Percentiles rank a stretch among this genome's conserved stretches.
phyloP scores from a whole-genome alignment of 1,140 invertebrate species.

The Panagrolaimus sp. region DNA sequence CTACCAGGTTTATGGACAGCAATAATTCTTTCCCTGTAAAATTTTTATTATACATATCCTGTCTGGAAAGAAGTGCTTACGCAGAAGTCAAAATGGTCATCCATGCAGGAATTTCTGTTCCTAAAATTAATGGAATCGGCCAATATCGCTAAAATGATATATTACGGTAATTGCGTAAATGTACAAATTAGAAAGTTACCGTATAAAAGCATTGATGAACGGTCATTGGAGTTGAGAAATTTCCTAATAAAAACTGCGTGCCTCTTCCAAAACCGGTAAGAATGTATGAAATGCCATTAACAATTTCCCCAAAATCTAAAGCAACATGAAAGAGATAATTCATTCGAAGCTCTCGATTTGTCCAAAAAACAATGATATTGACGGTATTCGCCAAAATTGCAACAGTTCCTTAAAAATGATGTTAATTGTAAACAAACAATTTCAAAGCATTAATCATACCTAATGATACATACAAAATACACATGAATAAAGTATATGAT shows the following conservation, averaged over 20 bases:
- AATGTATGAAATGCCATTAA: constrained; percentile 29
- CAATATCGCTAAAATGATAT: constrained; percentile 21
- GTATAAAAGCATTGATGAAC: constrained; percentile 30
- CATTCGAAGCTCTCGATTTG: constrained; percentile 22
- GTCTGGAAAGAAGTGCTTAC: not conserved
- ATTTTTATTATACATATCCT: not conserved
- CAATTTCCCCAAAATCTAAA: constrained; percentile 28
- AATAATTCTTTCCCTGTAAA: constrained; percentile 21
- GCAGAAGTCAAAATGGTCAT: constrained; percentile 1
- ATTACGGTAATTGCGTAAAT: not conserved
- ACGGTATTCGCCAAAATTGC: constrained; percentile 27
- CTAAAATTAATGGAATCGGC: constrained; percentile 29
- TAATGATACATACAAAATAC: constrained; percentile 21
- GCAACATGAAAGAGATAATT: constrained; percentile 29
- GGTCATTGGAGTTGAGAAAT: constrained; percentile 20
- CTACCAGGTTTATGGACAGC: constrained; percentile 22
- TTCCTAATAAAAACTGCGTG: not conserved
- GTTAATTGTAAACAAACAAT: not conserved
- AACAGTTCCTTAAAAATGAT: constrained; percentile 21
- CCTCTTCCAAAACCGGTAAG: constrained; percentile 29
- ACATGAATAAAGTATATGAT: constrained; percentile 22
- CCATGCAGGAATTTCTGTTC: constrained; percentile 29
- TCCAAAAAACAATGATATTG: constrained; percentile 26
- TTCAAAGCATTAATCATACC: not conserved
- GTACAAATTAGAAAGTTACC: not conserved